Evolutionary conservation across 2,797 vertebrate species (phyloP), one percentile per base, ranked within the genome.

Genomic region (Sorex maritimensis): DNA sequence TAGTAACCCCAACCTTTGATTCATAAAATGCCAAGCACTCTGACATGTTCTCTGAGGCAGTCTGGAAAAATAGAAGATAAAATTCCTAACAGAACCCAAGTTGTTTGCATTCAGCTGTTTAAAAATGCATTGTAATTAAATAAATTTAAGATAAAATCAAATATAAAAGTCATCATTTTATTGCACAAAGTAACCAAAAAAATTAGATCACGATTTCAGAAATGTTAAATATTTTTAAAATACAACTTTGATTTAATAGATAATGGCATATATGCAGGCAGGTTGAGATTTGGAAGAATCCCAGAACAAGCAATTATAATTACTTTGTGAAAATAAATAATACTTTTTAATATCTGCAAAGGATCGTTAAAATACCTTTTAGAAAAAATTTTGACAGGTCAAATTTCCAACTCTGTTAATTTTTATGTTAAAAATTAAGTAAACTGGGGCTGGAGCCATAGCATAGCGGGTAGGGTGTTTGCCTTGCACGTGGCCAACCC

Each of bases 341-440:
- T 44, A 44, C 5, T 44, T 44, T 44, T 90, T 63, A 81, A 52
- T 91, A 73, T 77, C 73, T 94, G 1, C 78, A 26, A 87, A 93
- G 0, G 24, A 12, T 34, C 63, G 83, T 82, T 72, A 55, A 92
- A 85, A 71, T 38, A 30, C 1, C 15, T 5, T 81, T 74, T 34
- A 73, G 41, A 52, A 80, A 79, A 75, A 49, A 41, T 79, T 81
- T 5, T 2, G 49, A 52, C 2, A 88, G 26, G 41, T 65, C 28
- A 69, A 91, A 84, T 17, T 6, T n/a, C 19, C n/a, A 69, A 93
- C 34, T 72, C 65, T 82, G 21, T 69, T 83, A 49, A 67, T 67
- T 81, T 83, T 84, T 79, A 68, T 46, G 14, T 90, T 90, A 80
- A 83, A 86, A 30, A 63, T 67, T 44, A 78, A 44, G 78, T 65